These are phyloP conservation scores for Arctocebus calabarensis DNA, from an alignment of 2,797 vertebrate genomes.

Conservation along the genomic window DNA sequence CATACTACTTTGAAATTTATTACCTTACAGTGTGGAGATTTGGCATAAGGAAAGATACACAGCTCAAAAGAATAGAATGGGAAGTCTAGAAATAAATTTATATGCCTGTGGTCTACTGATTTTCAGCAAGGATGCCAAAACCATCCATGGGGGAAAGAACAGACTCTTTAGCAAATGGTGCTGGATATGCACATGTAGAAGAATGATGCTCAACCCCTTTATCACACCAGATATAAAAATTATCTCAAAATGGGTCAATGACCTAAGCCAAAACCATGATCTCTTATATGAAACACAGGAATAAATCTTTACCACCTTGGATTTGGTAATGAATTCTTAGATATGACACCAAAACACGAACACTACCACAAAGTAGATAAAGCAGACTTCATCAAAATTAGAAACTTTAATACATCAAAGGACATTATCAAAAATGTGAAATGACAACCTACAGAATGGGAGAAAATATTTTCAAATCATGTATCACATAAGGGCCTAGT, in stretches of 20 bases:
- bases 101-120: neutral
- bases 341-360: neutral
- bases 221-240: neutral
- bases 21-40: rapidly evolving
- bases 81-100: neutral
- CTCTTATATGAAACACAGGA: neutral
- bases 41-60: rapidly evolving
- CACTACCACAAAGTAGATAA: neutral
- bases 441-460: neutral
- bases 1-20: neutral
- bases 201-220: neutral
- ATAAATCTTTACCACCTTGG: neutral
- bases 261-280: neutral
- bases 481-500: neutral
- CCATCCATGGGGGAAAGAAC: no score
- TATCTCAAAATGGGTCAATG: neutral
- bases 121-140: no score
- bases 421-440: neutral
- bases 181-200: neutral
- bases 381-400: neutral
- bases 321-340: neutral
- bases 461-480: neutral
- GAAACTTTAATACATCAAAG: neutral
- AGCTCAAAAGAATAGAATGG: neutral
- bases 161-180: neutral